A percentile compares a stretch with the other conserved stretches of the same genome.
Conservation (phyloP, 1,140 invertebrate species). For the Habropoda laboriosa region DNA sequence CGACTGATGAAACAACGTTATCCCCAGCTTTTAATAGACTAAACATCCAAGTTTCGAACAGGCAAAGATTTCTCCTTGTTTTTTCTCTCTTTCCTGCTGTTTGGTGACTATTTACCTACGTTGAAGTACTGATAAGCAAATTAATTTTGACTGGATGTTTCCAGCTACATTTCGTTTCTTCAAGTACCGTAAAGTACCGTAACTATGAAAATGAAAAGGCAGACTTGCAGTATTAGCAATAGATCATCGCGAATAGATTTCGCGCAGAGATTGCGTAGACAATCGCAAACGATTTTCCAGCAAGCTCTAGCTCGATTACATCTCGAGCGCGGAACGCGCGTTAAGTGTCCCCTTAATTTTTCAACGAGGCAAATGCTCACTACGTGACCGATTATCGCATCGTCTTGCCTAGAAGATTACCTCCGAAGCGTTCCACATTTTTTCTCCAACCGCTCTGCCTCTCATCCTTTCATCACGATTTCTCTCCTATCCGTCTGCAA, state of each 20-base stretch:
- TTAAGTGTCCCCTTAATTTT: constrained; percentile 36
- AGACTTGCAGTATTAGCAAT: too few species aligned
- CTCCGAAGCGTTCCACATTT: neutral
- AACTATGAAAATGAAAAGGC: too few species aligned
- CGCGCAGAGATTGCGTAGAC: too few species aligned
- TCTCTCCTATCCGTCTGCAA: constrained; percentile 37
- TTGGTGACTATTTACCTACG: too few species aligned
- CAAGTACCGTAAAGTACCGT: too few species aligned
- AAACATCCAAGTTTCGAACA: neutral
- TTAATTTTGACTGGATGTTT: too few species aligned
- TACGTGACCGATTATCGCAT: constrained; percentile 55
- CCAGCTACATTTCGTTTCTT: too few species aligned
- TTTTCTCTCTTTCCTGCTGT: neutral
- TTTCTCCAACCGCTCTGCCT: neutral
- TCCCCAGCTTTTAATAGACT: neutral
- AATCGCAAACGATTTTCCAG: neutral
- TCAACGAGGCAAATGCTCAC: constrained; percentile 14
- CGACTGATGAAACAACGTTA: neutral
- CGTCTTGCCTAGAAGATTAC: constrained; percentile 3
- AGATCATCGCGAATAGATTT: too few species aligned
- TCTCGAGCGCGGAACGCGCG: neutral
- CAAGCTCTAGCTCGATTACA: neutral
- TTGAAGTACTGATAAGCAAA: too few species aligned
- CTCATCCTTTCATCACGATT: constrained; percentile 44
- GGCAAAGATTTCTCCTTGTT: neutral